phyloP scores from a whole-genome alignment of 1,140 invertebrate species.

The Drosophila takahashii region DNA sequence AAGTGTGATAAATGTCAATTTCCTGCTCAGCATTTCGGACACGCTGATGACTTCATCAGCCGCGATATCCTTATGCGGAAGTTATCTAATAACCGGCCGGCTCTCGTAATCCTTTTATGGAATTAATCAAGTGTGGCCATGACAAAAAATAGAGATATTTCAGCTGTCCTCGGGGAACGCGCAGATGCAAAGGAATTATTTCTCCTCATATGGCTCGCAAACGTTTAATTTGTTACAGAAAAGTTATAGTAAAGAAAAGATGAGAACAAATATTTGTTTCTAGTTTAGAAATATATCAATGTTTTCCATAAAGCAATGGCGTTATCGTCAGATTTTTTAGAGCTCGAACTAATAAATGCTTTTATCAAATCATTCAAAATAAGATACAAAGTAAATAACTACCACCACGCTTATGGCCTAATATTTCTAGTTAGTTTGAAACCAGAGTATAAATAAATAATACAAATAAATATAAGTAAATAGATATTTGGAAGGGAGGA shows the following conservation, averaged over 20 bases:
- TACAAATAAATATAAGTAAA: too few relatives aligned
- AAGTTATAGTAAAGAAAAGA: background rate
- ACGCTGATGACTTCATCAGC: constrained; percentile 70
- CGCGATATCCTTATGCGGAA: constrained; percentile 65
- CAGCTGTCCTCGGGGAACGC: constrained; percentile 43
- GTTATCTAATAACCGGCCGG: constrained; percentile 71
- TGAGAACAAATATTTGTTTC: background rate
- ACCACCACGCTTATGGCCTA: too few relatives aligned
- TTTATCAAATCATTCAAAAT: too few relatives aligned
- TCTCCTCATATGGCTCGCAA: background rate
- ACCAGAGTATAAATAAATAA: too few relatives aligned
- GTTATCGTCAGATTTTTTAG: too few relatives aligned
- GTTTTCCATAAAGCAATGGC: too few relatives aligned
- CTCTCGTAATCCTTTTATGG: constrained; percentile 76
- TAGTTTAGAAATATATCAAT: too few relatives aligned
- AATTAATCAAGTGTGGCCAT: constrained; percentile 82
- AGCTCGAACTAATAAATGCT: too few relatives aligned
- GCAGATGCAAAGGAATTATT: constrained; percentile 50
- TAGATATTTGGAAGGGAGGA: too few relatives aligned
- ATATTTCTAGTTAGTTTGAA: too few relatives aligned
- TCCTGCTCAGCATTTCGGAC: constrained; percentile 83
- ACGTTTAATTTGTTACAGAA: background rate
- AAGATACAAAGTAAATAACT: too few relatives aligned
- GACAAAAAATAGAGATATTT: constrained; percentile 34
- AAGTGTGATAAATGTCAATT: constrained; percentile 84